Evolutionary conservation across 2,797 vertebrate genomes (phyloP).

Genomic region (Pangasius krempfi): DNA sequence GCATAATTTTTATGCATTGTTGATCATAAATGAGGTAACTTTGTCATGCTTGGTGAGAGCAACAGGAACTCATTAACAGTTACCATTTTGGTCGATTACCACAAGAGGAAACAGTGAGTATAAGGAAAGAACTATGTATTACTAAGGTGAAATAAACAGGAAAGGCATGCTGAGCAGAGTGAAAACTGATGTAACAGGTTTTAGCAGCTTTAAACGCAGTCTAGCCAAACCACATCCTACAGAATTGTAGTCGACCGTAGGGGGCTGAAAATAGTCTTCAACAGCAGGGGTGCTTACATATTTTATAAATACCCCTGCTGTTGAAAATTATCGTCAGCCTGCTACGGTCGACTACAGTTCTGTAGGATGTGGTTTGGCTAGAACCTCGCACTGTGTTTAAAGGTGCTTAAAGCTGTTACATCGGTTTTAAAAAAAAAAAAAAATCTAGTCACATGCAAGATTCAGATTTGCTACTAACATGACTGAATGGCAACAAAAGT

Average conservation of each 20-base stretch:
- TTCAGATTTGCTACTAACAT: not conserved
- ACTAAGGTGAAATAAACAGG: not conserved
- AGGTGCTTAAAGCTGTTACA: too few species aligned
- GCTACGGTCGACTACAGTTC: too few species aligned
- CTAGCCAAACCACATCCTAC: not conserved
- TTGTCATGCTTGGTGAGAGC: not conserved
- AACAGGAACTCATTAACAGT: not conserved
- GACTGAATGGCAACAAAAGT: not conserved
- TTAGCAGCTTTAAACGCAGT: not conserved
- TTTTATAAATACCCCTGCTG: too few species aligned
- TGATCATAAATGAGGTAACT: not conserved
- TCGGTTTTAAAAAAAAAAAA: too few species aligned
- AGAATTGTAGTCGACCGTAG: not conserved
- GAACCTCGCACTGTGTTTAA: too few species aligned
- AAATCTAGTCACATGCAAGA: not conserved
- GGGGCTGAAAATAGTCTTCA: not conserved
- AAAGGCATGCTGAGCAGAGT: not conserved
- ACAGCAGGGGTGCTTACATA: not conserved
- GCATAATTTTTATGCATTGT: not conserved
- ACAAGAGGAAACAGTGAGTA: not conserved
- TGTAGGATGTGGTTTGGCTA: too few species aligned
- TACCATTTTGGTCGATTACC: not conserved
- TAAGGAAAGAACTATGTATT: not conserved
- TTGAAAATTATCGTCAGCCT: too few species aligned
- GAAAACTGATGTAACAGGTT: not conserved